Base-by-base conservation (phyloP, 2,113 vertebrate genomes). In the Nematolebias whitei region DNA sequence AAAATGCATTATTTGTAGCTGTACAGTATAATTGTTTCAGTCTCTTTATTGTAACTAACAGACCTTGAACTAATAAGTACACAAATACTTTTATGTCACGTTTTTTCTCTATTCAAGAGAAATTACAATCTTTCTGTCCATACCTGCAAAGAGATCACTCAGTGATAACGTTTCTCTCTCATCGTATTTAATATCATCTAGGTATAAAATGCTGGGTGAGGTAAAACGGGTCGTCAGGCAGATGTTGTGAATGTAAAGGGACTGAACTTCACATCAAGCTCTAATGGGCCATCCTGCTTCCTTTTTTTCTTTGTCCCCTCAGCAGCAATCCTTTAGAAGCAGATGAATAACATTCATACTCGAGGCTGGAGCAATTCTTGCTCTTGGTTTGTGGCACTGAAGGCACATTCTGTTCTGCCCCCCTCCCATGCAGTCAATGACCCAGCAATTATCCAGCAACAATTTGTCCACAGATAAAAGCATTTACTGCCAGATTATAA, bases 401-500 rank as follows among this genome's bases (percentile, higher is more conserved):
- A 41, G 50, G 67, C 64, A 71, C 73, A 68, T 19, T 49, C 26
- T 73, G 80, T 76, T 71, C 81, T 73, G 39, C 32, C 39, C 57
- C 55, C 32, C 41, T 70, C 52, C n/a, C 48, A 35, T 69, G 40
- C 43, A 60, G 54, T 69, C 71, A 45, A 11, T 54, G 79, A 81
- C 76, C 77, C 69, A n/a, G 64, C 50, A 71, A 69, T 88, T 79
- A 83, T 75, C 70, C 71, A 63, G 65, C 45, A 59, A 53, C 77
- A 78, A 45, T 79, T 73, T 58, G 70, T 74, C 82, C 47, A 56
- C 84, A 82, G 63, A 86, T 80, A 72, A 78, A 84, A 85, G 80
- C 79, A 71, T 69, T 83, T 78, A 85, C 80, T 16, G 81, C 15
- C 4, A 56, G 85, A 84, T 90, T 88, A 87, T 63, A 65, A 74